Conservation (phyloP, 2,113 vertebrate genomes). For the Eptatretus burgeri region DNA sequence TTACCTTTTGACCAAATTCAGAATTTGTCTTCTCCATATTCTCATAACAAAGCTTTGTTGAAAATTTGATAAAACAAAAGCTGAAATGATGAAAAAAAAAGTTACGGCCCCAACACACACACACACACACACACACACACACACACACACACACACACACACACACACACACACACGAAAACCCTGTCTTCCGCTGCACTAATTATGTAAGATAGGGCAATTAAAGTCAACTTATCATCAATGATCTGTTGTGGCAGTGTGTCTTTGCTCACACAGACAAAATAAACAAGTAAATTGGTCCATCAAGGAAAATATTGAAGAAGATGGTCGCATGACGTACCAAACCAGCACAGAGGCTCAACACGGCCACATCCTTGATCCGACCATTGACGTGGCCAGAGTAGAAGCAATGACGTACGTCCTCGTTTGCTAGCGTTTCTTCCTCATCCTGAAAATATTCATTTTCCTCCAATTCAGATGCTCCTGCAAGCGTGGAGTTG, state of each 20-base stretch:
- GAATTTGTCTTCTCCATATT: too few species aligned
- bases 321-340: conserved; percentile 25
- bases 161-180: too few species aligned
- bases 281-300: too few species aligned
- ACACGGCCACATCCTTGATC: conserved; percentile 26
- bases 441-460: too few species aligned
- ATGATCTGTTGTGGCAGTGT: too few species aligned
- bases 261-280: not conserved
- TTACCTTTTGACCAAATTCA: too few species aligned
- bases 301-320: not conserved
- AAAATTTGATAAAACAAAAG: too few species aligned
- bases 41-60: too few species aligned
- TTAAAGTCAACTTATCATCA: too few species aligned
- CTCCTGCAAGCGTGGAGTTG: conserved; percentile 22
- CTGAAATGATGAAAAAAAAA: too few species aligned
- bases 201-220: too few species aligned
- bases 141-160: not conserved
- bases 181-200: too few species aligned
- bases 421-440: conserved; percentile 11
- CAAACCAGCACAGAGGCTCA: conserved; percentile 72
- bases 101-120: not conserved
- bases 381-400: conserved; percentile 49
- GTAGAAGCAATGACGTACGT: conserved; percentile 69
- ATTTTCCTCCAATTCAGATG: conserved; percentile 23
- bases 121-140: not conserved